A percentile compares a stretch with the other conserved stretches of the same genome.
phyloP scores from a whole-genome alignment of 2,797 vertebrate genomes.

The Chaetodon trifasciatus region DNA sequence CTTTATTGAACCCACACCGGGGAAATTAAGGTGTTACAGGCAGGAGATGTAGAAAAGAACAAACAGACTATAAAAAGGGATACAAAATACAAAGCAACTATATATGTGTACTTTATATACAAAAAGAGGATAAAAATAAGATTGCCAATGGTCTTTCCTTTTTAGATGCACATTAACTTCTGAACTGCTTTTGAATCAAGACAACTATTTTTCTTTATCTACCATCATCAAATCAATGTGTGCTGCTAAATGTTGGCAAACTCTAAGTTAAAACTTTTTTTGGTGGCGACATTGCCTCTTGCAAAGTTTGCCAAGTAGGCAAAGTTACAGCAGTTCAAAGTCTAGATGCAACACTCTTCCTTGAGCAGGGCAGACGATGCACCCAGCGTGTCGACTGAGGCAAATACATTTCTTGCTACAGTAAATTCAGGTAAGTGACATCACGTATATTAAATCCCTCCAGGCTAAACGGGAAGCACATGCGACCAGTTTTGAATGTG shows the following conservation, averaged over 20 bases:
- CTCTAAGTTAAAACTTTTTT: no score
- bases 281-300: no score
- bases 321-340: background rate
- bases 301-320: background rate
- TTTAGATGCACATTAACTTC: no score
- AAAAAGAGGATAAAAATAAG: no score
- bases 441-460: conserved; percentile 15
- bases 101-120: no score
- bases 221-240: background rate
- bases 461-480: conserved; percentile 5
- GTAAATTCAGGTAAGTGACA: conserved; percentile 5
- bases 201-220: background rate
- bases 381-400: background rate
- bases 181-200: no score
- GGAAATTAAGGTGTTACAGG: no score
- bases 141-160: no score
- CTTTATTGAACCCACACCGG: no score
- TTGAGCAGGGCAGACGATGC: background rate
- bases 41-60: no score
- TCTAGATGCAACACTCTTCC: background rate
- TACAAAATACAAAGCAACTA: no score
- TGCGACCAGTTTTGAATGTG: conserved; percentile 3
- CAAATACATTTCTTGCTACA: background rate
- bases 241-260: background rate
- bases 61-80: no score